Percentiles rank a stretch among this genome's conserved stretches.
These are phyloP conservation scores for Trissoscelio sp. DNA, from an alignment of 2,888 invertebrate genomes.

Conservation along the genomic window DNA sequence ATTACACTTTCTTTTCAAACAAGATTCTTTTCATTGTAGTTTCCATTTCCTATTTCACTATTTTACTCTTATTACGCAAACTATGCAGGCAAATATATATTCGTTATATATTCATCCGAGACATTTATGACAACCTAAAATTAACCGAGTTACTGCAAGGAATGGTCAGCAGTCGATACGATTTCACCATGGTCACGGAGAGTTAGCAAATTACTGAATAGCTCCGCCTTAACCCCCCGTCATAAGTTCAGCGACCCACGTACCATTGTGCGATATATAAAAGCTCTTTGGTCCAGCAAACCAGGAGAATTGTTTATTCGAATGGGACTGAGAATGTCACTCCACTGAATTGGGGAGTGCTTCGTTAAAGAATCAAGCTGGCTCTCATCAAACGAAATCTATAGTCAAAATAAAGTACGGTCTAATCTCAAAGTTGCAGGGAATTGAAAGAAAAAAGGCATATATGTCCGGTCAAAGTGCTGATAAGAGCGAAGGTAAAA, in stretches of 20 bases:
- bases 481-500: neutral
- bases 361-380: slow-evolving; percentile 41
- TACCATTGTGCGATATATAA: slow-evolving; percentile 75
- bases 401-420: slow-evolving; percentile 8
- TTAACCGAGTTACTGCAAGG: slow-evolving; percentile 13
- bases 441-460: neutral
- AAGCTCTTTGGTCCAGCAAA: slow-evolving; percentile 77
- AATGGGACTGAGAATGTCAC: slow-evolving; percentile 74
- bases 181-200: slow-evolving; percentile 36
- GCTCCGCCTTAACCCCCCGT: slow-evolving; percentile 59
- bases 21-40: neutral
- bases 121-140: slow-evolving; percentile 37
- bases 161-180: slow-evolving; percentile 34
- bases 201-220: slow-evolving; percentile 61
- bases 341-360: slow-evolving; percentile 38
- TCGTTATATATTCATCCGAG: slow-evolving; percentile 3
- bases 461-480: slow-evolving; percentile 2
- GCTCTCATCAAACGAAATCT: slow-evolving; percentile 18
- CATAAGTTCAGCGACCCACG: slow-evolving; percentile 78
- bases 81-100: neutral
- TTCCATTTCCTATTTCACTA: neutral
- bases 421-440: slow-evolving; percentile 9
- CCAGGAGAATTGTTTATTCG: slow-evolving; percentile 77
- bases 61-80: neutral
- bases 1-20: neutral